Evolutionary conservation across 2,888 invertebrate genomes (phyloP), one percentile per base, ranked within the genome.

Genomic region (Balanococcus diminutus): DNA sequence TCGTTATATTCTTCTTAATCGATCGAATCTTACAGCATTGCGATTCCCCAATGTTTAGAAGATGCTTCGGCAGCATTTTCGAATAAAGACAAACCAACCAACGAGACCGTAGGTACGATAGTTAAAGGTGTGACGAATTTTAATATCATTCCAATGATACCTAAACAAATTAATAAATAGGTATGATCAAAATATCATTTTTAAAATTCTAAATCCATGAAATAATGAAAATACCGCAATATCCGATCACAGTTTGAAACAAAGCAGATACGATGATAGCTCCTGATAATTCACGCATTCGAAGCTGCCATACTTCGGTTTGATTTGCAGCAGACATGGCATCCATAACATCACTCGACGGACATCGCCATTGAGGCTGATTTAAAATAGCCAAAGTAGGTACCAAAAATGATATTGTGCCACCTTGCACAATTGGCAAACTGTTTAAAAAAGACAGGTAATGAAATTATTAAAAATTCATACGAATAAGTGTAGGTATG

Each of bases 31-130:
- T 90, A 96, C 96, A 95, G 92, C 19, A 93, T 92, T 0, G 96
- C 93, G 86, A 96, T 93, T 16, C 95, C 95, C 96, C 96, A 96
- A 88, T 96, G 95, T 89, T 93, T 93, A 0, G 95, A 92, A 0
- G 96, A 95, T n/a, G 95, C 94, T 0, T 92, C 91, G 0, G 95
- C 94, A 0, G 96, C 96, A 89, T 95, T 94, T 89, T 94, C 93
- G 89, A 96, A 96, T 61, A 96, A 91, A 0, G 96, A 95, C 16
- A 97, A 90, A 0, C 96, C 96, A 86, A 96, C 95, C 85, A 96
- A 90, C 0, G 95, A 93, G 9, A 96, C 95, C 0, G 96, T 96
- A 0, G 96, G 96, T 0, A 94, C 94, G 84, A 96, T 95, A 0
- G 96, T 95, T 87, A 96, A 90, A 0, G 96, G 96, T 0, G 96